Evolutionary conservation across 2,888 invertebrate genomes (phyloP).

Genomic region (Aradus depressus): DNA sequence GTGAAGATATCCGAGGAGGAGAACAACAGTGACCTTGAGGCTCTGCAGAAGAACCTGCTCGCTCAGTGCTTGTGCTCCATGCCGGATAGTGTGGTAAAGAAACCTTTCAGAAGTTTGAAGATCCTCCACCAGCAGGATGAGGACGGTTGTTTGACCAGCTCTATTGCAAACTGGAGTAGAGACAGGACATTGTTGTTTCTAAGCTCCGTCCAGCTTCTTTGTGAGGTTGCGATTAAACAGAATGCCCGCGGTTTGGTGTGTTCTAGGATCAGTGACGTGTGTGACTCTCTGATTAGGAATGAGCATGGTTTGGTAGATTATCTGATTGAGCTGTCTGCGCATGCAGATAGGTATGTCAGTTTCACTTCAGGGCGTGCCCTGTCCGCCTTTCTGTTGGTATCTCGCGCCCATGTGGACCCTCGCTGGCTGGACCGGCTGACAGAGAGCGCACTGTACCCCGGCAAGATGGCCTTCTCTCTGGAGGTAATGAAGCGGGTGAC

Average conservation of each 20-base stretch:
- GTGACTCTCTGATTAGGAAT: constrained; percentile 66
- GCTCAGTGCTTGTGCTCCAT: constrained; percentile 69
- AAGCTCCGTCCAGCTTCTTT: constrained; percentile 70
- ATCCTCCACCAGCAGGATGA: constrained; percentile 32
- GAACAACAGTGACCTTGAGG: constrained; percentile 43
- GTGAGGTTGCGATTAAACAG: constrained; percentile 75
- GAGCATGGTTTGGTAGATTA: constrained; percentile 75
- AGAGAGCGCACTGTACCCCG: constrained; percentile 52
- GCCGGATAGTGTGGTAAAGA: constrained; percentile 55
- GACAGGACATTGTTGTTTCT: constrained; percentile 62
- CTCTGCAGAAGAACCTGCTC: constrained; percentile 54
- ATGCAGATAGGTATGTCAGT: constrained; percentile 66
- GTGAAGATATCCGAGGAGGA: constrained; percentile 41
- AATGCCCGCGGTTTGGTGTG: constrained; percentile 72
- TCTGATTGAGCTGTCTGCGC: constrained; percentile 66
- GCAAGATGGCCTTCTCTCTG: constrained; percentile 70
- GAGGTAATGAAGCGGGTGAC: constrained; percentile 78
- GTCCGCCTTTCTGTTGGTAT: constrained; percentile 71
- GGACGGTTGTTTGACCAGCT: constrained; percentile 42
- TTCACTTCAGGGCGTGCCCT: constrained; percentile 69
- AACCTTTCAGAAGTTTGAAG: constrained; percentile 52
- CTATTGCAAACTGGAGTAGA: constrained; percentile 49
- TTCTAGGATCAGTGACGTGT: constrained; percentile 64
- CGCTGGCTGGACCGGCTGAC: constrained; percentile 59
- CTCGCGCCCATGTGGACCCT: constrained; percentile 68